These are phyloP conservation scores for Lynx canadensis DNA, from an alignment of 2,113 vertebrate species.

Conservation along the genomic window DNA sequence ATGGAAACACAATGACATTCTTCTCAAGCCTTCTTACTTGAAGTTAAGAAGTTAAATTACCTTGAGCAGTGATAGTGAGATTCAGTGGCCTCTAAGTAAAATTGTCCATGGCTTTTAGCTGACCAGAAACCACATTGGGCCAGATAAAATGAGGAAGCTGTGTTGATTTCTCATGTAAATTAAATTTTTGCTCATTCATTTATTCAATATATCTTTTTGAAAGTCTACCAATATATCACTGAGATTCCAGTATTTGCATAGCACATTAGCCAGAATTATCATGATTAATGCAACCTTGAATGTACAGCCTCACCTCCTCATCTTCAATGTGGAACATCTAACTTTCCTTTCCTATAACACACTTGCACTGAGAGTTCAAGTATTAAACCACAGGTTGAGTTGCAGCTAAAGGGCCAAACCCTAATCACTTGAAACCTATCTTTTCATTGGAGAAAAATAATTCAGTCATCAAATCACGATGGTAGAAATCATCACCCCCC, in stretches of 20 bases:
- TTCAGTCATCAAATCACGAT: not conserved
- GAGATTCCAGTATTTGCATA: not conserved
- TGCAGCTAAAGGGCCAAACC: not conserved
- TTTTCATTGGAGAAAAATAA: conserved; percentile 2
- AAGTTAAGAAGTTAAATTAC: not conserved
- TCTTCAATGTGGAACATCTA: not conserved
- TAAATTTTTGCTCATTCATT: not conserved
- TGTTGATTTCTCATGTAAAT: not conserved
- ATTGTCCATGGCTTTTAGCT: not conserved
- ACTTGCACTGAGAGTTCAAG: not conserved
- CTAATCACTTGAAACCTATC: not conserved
- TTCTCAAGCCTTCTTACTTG: not conserved
- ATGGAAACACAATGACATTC: not conserved
- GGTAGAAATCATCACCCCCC: not conserved
- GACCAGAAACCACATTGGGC: not conserved
- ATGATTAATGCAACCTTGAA: not conserved
- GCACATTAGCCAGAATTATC: not conserved
- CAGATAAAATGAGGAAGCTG: not conserved
- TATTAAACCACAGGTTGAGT: not conserved
- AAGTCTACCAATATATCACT: not conserved
- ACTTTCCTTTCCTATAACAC: not conserved
- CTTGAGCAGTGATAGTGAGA: not conserved
- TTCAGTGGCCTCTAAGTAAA: not conserved
- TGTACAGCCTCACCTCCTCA: not conserved
- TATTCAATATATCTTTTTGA: not conserved